These are phyloP conservation scores for Strix uralensis DNA, from an alignment of 2,113 vertebrate species.

Conservation along the genomic window DNA sequence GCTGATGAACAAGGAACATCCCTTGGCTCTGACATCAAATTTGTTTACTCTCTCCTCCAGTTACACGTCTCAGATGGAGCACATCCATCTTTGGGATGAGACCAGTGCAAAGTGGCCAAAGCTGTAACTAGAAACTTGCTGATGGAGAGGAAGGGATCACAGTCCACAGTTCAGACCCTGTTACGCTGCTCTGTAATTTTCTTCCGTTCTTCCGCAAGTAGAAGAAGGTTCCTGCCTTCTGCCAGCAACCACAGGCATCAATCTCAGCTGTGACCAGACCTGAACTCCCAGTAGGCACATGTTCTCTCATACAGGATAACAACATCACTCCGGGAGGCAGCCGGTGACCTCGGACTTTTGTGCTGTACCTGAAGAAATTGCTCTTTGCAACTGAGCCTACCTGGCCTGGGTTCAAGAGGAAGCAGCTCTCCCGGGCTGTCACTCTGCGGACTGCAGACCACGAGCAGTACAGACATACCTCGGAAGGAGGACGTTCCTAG, in stretches of 20 bases:
- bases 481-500: background rate
- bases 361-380: background rate
- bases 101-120: background rate
- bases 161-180: background rate
- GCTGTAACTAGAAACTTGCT: background rate
- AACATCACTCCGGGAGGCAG: background rate
- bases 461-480: background rate
- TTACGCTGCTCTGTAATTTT: background rate
- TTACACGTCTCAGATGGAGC: background rate
- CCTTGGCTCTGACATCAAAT: accelerated
- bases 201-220: background rate
- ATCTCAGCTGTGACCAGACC: background rate
- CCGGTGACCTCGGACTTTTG: background rate
- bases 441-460: accelerated
- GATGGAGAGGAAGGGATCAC: background rate
- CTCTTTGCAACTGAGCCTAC: background rate
- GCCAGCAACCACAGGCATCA: background rate
- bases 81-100: background rate
- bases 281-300: background rate
- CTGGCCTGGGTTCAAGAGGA: background rate
- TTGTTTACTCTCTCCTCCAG: background rate
- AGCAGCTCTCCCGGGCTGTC: background rate
- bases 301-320: background rate
- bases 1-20: background rate
- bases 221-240: background rate